Evolutionary conservation across 92 coral and sea anemone genomes (phyloP), one percentile per base, ranked within the genome.

Genomic region (Palythoa heliodiscus): DNA sequence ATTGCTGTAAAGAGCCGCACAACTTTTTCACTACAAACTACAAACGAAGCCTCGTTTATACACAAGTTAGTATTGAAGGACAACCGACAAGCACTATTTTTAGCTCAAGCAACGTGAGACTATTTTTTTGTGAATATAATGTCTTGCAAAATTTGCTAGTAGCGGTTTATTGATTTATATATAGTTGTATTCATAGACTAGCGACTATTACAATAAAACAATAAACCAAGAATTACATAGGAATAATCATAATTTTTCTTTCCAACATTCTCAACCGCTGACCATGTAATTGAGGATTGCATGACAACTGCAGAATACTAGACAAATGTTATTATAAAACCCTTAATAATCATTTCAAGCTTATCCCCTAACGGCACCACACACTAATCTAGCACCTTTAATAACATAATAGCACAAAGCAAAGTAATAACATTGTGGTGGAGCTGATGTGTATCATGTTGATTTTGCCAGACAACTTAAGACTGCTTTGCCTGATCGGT

Each of bases 221-320:
- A 29, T 29, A 29, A 29, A 29, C 35, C 35, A 29, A 29, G 35
- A 29, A 29, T 29, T 29, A 29, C 35, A 29, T 29, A 29, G 35
- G 1, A 29, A 29, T 29, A 29, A 29, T 29, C 35, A 29, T 29
- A 29, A 0, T 29, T 29, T 29, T 29, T 29, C 35, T 29, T 29
- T 29, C 35, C 35, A 29, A 29, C 35, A 29, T 29, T 0, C 35
- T 29, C 35, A 29, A 63, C 25, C 69, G 20, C 22, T n/a, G 23
- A 63, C 24, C 69, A 63, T 8, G 11, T 2, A 19, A 7, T 10
- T 63, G 69, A 63, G 9, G 69, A 63, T 63, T 63, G 69, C 69
- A 63, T 63, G 69, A 63, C 25, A 63, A 63, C 69, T 63, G 29
- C 25, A 63, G 69, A 63, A 63, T 35, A 63, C 69, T 63, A 63